Conservation (phyloP, 2,888 invertebrate species). For the Phoronis australis region DNA sequence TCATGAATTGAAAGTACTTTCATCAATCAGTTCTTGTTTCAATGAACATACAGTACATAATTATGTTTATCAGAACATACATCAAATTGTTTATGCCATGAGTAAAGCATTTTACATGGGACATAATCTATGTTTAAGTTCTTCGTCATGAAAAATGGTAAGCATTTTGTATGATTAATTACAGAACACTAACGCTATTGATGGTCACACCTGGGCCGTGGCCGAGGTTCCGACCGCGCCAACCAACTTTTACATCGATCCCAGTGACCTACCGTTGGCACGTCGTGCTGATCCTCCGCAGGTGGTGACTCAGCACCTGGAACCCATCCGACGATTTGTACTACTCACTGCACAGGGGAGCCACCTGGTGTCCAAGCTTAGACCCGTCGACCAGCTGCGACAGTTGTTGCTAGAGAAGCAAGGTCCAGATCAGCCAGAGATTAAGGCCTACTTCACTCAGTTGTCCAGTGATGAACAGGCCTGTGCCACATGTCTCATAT, state of each 20-base stretch:
- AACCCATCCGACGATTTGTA: constrained; percentile 71
- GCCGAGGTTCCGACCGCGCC: constrained; percentile 59
- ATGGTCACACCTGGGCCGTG: constrained; percentile 85
- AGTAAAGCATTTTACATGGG: too few species aligned
- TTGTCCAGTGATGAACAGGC: constrained; percentile 65
- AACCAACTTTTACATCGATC: constrained; percentile 1
- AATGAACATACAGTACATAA: too few species aligned
- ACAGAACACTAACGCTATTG: constrained; percentile 71
- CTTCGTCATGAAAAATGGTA: too few species aligned
- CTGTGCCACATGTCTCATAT: constrained; percentile 78
- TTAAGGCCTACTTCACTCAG: constrained; percentile 67
- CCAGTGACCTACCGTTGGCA: constrained; percentile 9
- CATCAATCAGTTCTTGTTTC: too few species aligned
- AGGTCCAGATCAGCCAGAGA: constrained; percentile 79
- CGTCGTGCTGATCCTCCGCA: constrained; percentile 60
- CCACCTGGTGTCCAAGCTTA: constrained; percentile 73
- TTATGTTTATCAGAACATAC: too few species aligned
- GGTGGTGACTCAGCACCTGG: constrained; percentile 67
- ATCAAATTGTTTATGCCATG: too few species aligned
- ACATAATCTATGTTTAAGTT: too few species aligned
- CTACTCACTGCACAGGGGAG: constrained; percentile 83
- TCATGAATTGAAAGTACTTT: too few species aligned
- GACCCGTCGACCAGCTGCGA: constrained; percentile 82
- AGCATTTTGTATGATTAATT: constrained; percentile 10
- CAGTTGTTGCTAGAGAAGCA: constrained; percentile 74